phyloP scores from a whole-genome alignment of 2,113 vertebrate genomes.

The Atractosteus spatula region DNA sequence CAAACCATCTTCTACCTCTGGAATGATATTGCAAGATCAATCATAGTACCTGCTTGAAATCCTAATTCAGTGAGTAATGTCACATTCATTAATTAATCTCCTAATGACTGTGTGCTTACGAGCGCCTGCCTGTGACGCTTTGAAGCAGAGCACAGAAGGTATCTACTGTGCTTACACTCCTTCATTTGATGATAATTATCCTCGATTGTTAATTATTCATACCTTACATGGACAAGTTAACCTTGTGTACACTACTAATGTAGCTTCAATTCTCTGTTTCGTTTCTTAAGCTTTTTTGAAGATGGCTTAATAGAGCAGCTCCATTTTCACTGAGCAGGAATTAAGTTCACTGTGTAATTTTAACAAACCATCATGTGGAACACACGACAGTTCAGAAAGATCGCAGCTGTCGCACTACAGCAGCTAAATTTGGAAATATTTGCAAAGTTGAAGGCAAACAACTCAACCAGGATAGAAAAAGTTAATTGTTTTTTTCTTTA shows the following conservation, averaged over 20 bases:
- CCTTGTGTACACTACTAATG: background rate
- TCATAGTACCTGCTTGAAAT: background rate
- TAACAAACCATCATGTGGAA: too few relatives aligned
- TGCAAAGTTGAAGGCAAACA: too few relatives aligned
- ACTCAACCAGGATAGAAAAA: too few relatives aligned
- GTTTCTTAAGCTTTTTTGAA: too few relatives aligned
- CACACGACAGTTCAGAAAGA: too few relatives aligned
- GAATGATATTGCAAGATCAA: background rate
- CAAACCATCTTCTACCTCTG: background rate
- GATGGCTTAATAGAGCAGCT: too few relatives aligned
- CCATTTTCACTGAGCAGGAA: too few relatives aligned
- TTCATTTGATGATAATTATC: background rate
- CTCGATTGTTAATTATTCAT: background rate
- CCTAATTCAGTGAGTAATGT: background rate
- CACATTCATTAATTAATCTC: constrained; percentile 3
- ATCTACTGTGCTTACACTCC: background rate
- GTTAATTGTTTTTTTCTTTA: too few relatives aligned
- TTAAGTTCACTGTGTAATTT: too few relatives aligned
- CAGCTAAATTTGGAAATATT: too few relatives aligned
- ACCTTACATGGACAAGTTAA: background rate
- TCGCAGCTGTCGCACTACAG: too few relatives aligned
- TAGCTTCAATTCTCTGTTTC: background rate
- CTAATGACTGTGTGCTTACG: constrained; percentile 3
- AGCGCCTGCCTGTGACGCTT: background rate
- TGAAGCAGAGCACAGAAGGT: background rate